Conservation (phyloP, 2,113 vertebrate genomes). For the Cariama cristata region DNA sequence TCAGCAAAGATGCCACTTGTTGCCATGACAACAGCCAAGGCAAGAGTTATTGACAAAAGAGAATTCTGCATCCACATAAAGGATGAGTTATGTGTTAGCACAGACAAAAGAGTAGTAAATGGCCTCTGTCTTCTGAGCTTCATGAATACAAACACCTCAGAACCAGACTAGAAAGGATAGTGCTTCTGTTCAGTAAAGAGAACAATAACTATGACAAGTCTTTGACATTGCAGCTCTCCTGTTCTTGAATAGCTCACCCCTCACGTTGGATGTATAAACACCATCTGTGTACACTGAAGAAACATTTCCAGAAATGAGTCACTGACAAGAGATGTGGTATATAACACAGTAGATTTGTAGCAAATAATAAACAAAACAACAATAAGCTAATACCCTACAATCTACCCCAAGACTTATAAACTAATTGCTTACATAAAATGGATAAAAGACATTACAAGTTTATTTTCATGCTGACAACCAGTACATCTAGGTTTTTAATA, state of each 20-base stretch:
- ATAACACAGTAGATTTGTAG: background rate
- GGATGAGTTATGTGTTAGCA: background rate
- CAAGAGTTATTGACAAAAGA: background rate
- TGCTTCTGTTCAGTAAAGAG: background rate
- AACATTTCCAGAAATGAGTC: conserved; percentile 59
- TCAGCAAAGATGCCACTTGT: conserved; percentile 35
- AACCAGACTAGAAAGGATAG: background rate
- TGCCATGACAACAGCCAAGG: conserved; percentile 40
- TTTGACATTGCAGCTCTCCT: background rate
- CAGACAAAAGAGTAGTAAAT: conserved; percentile 28
- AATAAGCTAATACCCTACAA: background rate
- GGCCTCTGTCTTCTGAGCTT: background rate
- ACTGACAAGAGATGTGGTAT: too few relatives aligned
- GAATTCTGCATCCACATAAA: conserved; percentile 8
- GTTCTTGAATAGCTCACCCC: background rate
- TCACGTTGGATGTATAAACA: conserved; percentile 24
- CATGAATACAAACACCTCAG: background rate
- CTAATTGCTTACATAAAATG: background rate
- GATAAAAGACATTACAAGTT: background rate
- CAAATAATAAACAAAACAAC: conserved; percentile 38
- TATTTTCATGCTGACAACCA: background rate
- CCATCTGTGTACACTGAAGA: conserved; percentile 43
- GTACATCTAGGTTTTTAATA: background rate
- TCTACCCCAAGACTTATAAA: background rate
- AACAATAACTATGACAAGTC: background rate